Conservation (phyloP, 1,140 invertebrate genomes). For the Penaeus japonicus region DNA sequence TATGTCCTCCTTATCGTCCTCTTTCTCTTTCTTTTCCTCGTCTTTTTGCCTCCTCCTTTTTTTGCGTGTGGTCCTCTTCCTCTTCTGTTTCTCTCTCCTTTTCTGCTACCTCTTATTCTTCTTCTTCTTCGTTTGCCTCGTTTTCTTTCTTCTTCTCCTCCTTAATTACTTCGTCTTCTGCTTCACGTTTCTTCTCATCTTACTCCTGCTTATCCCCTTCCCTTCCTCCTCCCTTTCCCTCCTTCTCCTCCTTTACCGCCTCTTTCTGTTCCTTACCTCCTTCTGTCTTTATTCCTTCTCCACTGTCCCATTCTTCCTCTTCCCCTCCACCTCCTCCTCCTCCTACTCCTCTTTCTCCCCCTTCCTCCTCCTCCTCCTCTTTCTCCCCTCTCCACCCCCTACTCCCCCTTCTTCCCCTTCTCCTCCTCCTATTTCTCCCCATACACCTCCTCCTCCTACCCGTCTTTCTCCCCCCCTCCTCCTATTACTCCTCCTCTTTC, state of each 20-base stretch:
- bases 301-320: neutral
- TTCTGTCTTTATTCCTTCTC: neutral
- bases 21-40: no score
- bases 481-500: neutral
- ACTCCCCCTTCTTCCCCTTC: neutral
- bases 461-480: neutral
- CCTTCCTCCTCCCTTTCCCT: no score
- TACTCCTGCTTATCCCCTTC: no score
- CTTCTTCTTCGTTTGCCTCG: no score
- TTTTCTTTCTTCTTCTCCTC: no score
- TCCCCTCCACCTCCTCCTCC: neutral
- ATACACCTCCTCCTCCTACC: neutral
- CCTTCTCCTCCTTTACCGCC: neutral
- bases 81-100: no score
- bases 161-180: no score
- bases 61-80: no score
- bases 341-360: neutral
- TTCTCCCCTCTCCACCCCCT: neutral
- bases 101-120: no score
- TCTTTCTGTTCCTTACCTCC: neutral
- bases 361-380: neutral
- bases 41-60: no score
- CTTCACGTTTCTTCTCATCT: no score
- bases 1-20: no score
- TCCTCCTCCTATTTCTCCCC: neutral